Evolutionary conservation across 2,797 vertebrate species (phyloP).

Genomic region (Galagoides demidoff): DNA sequence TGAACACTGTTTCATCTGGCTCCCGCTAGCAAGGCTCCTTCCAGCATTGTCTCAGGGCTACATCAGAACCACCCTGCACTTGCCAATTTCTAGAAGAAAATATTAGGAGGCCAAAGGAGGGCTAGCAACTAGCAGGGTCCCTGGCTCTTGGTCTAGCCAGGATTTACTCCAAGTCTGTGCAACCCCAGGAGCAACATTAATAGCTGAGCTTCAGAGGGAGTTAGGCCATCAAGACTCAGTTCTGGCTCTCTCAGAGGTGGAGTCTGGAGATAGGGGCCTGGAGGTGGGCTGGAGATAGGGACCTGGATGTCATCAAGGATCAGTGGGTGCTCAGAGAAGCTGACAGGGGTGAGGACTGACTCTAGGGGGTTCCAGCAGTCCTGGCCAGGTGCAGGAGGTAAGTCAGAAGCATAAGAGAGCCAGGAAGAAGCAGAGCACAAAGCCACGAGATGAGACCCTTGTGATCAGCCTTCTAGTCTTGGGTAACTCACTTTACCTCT

Average conservation of each 20-base stretch:
- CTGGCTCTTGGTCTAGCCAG: not conserved
- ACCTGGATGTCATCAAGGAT: not conserved
- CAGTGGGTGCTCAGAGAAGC: not conserved
- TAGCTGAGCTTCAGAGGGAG: not conserved
- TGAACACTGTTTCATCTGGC: accelerated
- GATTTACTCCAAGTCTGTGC: not conserved
- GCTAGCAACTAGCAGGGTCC: not conserved
- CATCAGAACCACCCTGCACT: not conserved
- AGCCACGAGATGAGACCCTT: not conserved
- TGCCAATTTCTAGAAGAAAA: not conserved
- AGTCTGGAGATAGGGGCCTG: not conserved
- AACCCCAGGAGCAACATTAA: not conserved
- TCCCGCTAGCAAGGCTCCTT: not conserved
- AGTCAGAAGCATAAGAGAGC: not conserved
- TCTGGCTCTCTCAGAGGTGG: not conserved
- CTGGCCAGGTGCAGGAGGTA: not conserved
- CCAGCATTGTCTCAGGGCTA: not conserved
- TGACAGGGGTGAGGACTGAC: not conserved
- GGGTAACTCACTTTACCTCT: not conserved
- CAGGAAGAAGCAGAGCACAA: not conserved
- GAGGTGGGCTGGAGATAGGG: not conserved
- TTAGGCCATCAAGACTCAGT: not conserved
- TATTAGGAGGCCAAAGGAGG: not conserved
- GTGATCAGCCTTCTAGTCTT: not conserved
- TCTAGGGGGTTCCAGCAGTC: not conserved